These are phyloP conservation scores for Melolontha melolontha DNA, from an alignment of 2,888 invertebrate genomes.

Conservation along the genomic window DNA sequence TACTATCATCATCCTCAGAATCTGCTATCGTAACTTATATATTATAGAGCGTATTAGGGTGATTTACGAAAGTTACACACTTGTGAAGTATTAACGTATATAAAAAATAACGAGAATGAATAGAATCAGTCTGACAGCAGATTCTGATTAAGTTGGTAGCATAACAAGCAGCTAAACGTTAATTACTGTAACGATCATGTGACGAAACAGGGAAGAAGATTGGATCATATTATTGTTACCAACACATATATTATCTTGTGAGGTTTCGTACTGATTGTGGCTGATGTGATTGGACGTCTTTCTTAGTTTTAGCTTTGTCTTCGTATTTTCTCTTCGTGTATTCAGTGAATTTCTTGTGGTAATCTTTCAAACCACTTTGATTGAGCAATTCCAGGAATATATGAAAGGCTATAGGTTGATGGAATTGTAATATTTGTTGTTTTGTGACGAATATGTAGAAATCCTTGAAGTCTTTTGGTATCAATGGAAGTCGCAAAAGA, in stretches of 20 bases:
- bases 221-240: too few species aligned
- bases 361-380: slow-evolving; percentile 28
- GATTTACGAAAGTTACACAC: too few species aligned
- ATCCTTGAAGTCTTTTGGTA: slow-evolving; percentile 36
- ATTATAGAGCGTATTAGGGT: too few species aligned
- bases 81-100: too few species aligned
- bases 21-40: too few species aligned
- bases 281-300: not conserved
- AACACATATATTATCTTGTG: slow-evolving; percentile 2
- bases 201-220: too few species aligned
- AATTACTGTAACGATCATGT: too few species aligned
- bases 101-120: too few species aligned
- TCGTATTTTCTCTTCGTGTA: slow-evolving; percentile 33
- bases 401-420: slow-evolving; percentile 30
- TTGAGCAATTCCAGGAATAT: slow-evolving; percentile 39
- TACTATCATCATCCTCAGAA: too few species aligned
- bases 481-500: slow-evolving; percentile 7
- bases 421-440: slow-evolving; percentile 32
- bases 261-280: slow-evolving; percentile 3
- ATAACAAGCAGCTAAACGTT: too few species aligned
- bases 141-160: too few species aligned
- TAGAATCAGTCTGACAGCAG: too few species aligned
- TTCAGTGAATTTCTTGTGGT: slow-evolving; percentile 35
- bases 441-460: slow-evolving; percentile 38
- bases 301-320: slow-evolving; percentile 6